Base-by-base conservation (phyloP, 2,113 vertebrate genomes). In the Toxotes chatareus region DNA sequence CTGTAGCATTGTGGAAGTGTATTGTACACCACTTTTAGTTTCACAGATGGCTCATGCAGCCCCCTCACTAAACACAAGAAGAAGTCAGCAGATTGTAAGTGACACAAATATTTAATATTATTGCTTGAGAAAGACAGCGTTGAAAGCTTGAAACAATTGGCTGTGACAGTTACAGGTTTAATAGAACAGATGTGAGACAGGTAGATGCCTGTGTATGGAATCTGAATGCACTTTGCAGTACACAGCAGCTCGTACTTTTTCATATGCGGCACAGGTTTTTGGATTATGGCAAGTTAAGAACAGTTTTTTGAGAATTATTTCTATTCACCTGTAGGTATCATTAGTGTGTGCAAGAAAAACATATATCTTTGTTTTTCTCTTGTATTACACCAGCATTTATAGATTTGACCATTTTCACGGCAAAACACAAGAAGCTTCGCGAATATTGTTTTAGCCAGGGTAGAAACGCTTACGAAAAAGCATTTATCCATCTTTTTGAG, bases 11-110 rank as follows among this genome's bases (percentile, higher is more conserved):
- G 4, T 34, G 63, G 70, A 40, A n/a, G 59, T 57, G 23, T 60
- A 42, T 42, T 51, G 51, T 66, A 42, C 47, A 47, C 19, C 38
- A 5, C 44, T 60, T 55, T 42, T 21, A 12, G 51, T 55, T 57
- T 27, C 64, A 77, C 78, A 81, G 62, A 73, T 69, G 74, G 69
- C 63, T 68, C 46, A 51, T 16, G 3, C 55, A 57, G 63, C 63
- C n/a, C 19, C 14, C 62, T 73, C 79, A 32, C 68, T 32, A 10
- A 42, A 76, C 53, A 62, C 16, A 16, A 38, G 23, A 53, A 60
- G 2, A 66, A 57, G 27, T 59, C 40, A 77, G 74, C 74, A 59
- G 74, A 46, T 19, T 60, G 31, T 34, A 16, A 47, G 40, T n/a
- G 27, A 60, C 47, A 68, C 42, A 68, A 27, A 77, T 57, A 68